Conservation (phyloP, 2,113 vertebrate genomes). For the Lathamus discolor region DNA sequence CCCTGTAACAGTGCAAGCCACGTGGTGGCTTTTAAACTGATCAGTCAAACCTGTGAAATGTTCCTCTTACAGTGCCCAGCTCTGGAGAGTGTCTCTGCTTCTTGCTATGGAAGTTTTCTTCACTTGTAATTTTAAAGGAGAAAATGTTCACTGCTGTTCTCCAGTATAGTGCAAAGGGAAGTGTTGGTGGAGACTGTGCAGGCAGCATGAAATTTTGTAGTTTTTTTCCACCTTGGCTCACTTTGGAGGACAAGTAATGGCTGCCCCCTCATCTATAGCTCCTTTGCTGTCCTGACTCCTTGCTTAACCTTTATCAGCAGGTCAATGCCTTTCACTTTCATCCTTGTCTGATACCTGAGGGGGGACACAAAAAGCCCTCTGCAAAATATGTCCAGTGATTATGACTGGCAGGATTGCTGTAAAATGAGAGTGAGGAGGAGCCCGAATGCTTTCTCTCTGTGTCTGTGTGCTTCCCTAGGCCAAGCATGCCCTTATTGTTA, state of each 20-base stretch:
- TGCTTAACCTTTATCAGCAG: neutral
- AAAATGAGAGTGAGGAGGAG: neutral
- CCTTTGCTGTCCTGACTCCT: neutral
- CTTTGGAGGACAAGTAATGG: neutral
- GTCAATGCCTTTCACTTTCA: neutral
- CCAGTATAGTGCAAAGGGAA: neutral
- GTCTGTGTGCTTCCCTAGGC: neutral
- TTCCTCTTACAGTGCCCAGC: neutral
- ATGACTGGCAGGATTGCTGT: neutral
- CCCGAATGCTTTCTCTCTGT: neutral
- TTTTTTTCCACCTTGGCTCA: rapidly evolving
- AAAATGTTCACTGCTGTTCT: neutral
- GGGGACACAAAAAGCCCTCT: neutral
- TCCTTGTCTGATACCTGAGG: neutral
- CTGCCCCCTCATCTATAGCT: neutral
- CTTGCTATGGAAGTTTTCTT: neutral
- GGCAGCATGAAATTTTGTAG: neutral
- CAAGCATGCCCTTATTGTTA: neutral
- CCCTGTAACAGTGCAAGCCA: neutral
- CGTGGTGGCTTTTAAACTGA: neutral
- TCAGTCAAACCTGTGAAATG: neutral
- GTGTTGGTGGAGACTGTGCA: neutral
- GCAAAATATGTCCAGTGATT: neutral
- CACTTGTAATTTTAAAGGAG: neutral
- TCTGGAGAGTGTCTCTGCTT: neutral